Percentiles rank a stretch among this genome's conserved stretches.
phyloP scores from a whole-genome alignment of 1,140 invertebrate genomes.

The Drosophila triauraria region DNA sequence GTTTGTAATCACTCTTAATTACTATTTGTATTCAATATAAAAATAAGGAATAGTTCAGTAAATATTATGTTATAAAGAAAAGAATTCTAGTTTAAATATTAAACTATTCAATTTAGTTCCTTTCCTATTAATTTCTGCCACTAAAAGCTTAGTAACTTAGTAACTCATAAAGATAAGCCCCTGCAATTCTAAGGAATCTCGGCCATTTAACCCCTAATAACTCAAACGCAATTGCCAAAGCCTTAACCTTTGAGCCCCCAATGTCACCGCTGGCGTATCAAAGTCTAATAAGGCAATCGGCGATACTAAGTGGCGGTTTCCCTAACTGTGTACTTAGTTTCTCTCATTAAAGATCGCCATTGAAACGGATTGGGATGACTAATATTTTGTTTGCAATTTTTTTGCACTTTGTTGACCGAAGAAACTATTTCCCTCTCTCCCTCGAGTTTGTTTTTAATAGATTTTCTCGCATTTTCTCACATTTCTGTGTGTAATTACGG shows the following conservation, averaged over 20 bases:
- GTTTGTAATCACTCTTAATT: background rate
- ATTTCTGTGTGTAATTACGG: conserved; percentile 35
- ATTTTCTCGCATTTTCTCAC: conserved; percentile 28
- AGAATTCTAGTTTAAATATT: too few species aligned
- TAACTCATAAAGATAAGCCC: background rate
- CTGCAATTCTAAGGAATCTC: background rate
- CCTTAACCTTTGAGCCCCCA: conserved; percentile 28
- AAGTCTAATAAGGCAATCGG: conserved; percentile 36
- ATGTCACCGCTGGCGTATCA: conserved; percentile 10
- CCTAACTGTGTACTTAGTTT: conserved; percentile 29
- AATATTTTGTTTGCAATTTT: conserved; percentile 1
- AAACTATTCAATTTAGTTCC: too few species aligned
- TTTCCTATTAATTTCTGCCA: too few species aligned
- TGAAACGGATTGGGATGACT: conserved; percentile 9
- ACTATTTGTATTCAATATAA: background rate
- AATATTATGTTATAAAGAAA: too few species aligned
- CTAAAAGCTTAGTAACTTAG: background rate
- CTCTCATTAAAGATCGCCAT: conserved; percentile 29
- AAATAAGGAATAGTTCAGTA: too few species aligned
- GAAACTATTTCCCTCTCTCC: conserved; percentile 5
- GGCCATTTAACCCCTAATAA: background rate
- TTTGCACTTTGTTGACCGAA: conserved; percentile 16
- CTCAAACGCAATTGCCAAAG: background rate
- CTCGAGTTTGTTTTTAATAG: conserved; percentile 3
- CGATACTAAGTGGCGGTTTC: conserved; percentile 30